These are phyloP conservation scores for Cyrtodaria siliqua DNA, from an alignment of 2,888 invertebrate genomes.

Conservation along the genomic window DNA sequence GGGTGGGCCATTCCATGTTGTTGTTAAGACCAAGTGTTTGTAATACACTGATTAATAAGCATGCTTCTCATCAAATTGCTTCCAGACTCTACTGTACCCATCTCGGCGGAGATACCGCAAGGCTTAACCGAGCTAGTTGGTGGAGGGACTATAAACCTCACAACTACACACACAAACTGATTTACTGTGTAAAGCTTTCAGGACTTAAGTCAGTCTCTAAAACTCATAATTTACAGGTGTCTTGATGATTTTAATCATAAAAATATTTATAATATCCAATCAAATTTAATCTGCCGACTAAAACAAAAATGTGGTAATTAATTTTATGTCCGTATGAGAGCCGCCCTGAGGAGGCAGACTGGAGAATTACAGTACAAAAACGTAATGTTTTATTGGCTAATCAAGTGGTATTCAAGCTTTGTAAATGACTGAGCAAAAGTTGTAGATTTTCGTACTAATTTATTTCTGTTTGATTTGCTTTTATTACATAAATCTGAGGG, in stretches of 20 bases:
- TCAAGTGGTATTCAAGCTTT: slow-evolving; percentile 34
- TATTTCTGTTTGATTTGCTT: slow-evolving; percentile 63
- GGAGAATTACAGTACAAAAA: slow-evolving; percentile 23
- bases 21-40: slow-evolving; percentile 31
- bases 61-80: slow-evolving; percentile 1
- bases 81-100: too few relatives aligned
- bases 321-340: neutral
- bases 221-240: slow-evolving; percentile 47
- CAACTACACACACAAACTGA: too few relatives aligned
- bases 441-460: slow-evolving; percentile 55
- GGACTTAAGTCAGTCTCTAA: slow-evolving; percentile 4
- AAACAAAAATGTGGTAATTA: slow-evolving; percentile 8
- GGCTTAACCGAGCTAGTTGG: too few relatives aligned
- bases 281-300: neutral
- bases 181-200: too few relatives aligned
- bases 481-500: slow-evolving; percentile 21
- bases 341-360: slow-evolving; percentile 7
- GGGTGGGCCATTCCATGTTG: slow-evolving; percentile 8
- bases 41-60: slow-evolving; percentile 23
- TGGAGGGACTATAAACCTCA: too few relatives aligned
- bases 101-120: too few relatives aligned
- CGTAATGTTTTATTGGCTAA: slow-evolving; percentile 36
- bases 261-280: too few relatives aligned
- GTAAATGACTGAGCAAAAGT: slow-evolving; percentile 35
- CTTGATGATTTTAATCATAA: neutral